These are phyloP conservation scores for Steatornis caripensis DNA, from an alignment of 2,113 vertebrate genomes.

Conservation along the genomic window DNA sequence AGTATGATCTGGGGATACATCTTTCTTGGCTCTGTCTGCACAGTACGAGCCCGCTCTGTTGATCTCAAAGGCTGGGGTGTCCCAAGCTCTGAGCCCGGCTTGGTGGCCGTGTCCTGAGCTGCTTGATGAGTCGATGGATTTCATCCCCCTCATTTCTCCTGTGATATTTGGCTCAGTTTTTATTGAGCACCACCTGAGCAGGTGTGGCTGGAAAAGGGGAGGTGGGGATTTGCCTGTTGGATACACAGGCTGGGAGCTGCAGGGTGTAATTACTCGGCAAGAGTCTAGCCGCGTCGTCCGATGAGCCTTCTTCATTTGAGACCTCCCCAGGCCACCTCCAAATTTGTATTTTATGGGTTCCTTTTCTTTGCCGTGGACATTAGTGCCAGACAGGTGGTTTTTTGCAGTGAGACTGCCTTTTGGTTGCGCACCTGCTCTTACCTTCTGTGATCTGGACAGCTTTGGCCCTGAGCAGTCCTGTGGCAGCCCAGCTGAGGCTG, in stretches of 20 bases:
- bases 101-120: not conserved
- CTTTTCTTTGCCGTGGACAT: not conserved
- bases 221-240: not conserved
- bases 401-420: not conserved
- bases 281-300: accelerated
- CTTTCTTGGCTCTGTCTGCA: not conserved
- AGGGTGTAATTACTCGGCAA: not conserved
- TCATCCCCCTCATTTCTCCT: not conserved
- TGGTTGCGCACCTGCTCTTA: not conserved
- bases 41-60: not conserved
- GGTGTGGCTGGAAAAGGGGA: not conserved
- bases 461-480: not conserved
- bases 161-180: not conserved
- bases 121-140: not conserved
- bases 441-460: not conserved
- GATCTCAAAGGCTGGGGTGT: not conserved
- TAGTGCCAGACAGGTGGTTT: too few species aligned
- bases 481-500: not conserved
- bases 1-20: accelerated
- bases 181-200: not conserved
- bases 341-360: not conserved
- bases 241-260: not conserved
- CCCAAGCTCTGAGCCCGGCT: not conserved
- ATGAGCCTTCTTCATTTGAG: not conserved
- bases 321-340: not conserved